Evolutionary conservation across 1,140 invertebrate genomes (phyloP).

Genomic region (Bilobella aurantiaca): DNA sequence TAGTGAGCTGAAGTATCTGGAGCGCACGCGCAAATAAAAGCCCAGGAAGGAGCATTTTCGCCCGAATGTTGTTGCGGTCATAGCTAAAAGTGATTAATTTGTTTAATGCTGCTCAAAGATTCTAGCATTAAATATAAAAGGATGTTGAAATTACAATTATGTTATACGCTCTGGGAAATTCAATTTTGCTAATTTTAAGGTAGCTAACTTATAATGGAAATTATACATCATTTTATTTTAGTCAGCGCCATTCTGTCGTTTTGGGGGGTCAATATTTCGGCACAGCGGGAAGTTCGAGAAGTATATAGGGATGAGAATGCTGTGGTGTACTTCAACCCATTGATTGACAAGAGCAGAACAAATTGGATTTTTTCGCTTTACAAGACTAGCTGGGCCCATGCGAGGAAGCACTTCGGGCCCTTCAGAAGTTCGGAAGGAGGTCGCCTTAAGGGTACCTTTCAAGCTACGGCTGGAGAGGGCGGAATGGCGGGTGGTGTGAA

Average conservation of each 20-base stretch:
- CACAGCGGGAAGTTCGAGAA: background rate
- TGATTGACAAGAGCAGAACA: background rate
- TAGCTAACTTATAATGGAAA: too few species aligned
- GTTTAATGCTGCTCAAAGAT: too few species aligned
- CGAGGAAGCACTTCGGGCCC: background rate
- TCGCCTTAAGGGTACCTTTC: background rate
- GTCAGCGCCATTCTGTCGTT: background rate
- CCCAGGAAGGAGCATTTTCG: too few species aligned
- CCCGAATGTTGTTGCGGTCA: too few species aligned
- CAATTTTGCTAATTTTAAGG: too few species aligned
- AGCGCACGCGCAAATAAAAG: too few species aligned
- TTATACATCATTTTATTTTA: background rate
- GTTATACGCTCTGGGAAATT: too few species aligned
- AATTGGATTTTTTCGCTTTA: background rate
- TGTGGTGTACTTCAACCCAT: background rate
- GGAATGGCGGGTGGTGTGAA: background rate
- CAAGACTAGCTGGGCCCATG: background rate
- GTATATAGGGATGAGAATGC: background rate
- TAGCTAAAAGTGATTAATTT: too few species aligned
- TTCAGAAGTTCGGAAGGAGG: background rate
- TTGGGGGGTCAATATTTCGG: background rate
- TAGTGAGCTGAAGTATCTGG: too few species aligned
- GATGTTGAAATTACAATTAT: too few species aligned
- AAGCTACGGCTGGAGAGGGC: slow-evolving; percentile 14
- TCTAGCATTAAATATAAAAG: too few species aligned